These are phyloP conservation scores for Lordiphosa clarofinis DNA, from an alignment of 1,140 invertebrate genomes.

Conservation along the genomic window DNA sequence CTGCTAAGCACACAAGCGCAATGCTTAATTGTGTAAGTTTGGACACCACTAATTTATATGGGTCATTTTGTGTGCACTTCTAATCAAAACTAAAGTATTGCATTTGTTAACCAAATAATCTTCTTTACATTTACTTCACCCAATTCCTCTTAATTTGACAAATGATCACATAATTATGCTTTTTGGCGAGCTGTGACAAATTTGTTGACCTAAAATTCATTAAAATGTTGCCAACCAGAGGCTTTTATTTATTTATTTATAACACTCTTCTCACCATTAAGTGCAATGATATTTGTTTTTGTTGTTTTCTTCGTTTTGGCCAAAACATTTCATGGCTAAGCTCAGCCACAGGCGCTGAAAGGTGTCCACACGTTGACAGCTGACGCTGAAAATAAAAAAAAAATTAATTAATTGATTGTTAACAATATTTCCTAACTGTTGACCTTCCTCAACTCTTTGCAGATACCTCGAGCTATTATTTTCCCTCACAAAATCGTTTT, in stretches of 20 bases:
- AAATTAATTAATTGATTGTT: conserved; percentile 51
- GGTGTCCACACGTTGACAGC: conserved; percentile 27
- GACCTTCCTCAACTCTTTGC: conserved; percentile 51
- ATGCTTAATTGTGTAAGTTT: too few species aligned
- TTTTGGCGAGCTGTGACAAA: conserved; percentile 45
- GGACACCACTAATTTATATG: too few species aligned
- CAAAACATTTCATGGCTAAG: conserved; percentile 49
- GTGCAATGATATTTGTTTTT: conserved; percentile 48
- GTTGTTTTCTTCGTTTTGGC: conserved; percentile 2
- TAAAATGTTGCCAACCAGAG: conserved; percentile 13
- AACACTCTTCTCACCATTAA: conserved; percentile 66
- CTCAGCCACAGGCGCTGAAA: conserved; percentile 34
- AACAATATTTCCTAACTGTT: conserved; percentile 32
- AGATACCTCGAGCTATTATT: conserved; percentile 72
- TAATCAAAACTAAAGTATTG: too few species aligned
- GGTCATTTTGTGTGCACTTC: too few species aligned
- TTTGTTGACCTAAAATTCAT: conserved; percentile 39
- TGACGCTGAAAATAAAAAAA: background rate
- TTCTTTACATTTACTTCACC: conserved; percentile 1
- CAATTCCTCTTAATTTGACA: conserved; percentile 23
- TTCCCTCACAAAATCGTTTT: conserved; percentile 72
- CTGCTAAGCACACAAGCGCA: too few species aligned
- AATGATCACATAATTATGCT: conserved; percentile 12
- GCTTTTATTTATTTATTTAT: conserved; percentile 65
- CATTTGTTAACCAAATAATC: too few species aligned